Evolutionary conservation across 1,140 invertebrate genomes (phyloP).

Genomic region (Hermatobates lingyangjiaoensis): DNA sequence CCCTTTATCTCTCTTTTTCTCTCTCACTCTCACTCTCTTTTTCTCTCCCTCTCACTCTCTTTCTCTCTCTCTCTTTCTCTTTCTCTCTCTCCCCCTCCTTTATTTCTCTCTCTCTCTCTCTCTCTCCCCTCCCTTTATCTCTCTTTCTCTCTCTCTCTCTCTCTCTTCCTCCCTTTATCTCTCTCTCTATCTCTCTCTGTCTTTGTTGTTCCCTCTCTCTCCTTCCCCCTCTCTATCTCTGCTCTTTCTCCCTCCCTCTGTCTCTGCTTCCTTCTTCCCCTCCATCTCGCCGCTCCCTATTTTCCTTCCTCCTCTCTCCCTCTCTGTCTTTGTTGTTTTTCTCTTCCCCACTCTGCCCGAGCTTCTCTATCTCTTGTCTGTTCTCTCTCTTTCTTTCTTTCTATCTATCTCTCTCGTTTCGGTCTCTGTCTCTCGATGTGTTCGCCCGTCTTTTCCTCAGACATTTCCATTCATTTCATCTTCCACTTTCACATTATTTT

Average conservation of each 20-base stretch:
- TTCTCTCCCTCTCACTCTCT: no score
- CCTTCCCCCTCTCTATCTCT: not conserved
- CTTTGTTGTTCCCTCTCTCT: not conserved
- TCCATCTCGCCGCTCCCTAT: not conserved
- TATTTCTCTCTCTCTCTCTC: no score
- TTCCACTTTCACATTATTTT: no score
- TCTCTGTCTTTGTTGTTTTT: not conserved
- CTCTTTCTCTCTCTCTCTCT: not conserved
- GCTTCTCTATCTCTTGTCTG: not conserved
- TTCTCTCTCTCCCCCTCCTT: no score
- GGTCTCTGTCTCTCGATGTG: no score
- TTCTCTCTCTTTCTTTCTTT: not conserved
- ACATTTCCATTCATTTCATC: no score
- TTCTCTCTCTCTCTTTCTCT: no score
- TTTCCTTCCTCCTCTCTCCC: not conserved
- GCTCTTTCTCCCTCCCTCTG: not conserved
- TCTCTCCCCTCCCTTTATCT: no score
- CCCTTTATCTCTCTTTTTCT: no score
- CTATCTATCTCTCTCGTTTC: not conserved
- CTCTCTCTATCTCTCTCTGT: not conserved
- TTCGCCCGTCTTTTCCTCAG: no score
- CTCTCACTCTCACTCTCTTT: no score
- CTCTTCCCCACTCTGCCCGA: not conserved
- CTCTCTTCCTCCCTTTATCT: not conserved
- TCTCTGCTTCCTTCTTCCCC: not conserved